Evolutionary conservation across 2,888 invertebrate genomes (phyloP), one percentile per base, ranked within the genome.

Genomic region (Campoplex nolae): DNA sequence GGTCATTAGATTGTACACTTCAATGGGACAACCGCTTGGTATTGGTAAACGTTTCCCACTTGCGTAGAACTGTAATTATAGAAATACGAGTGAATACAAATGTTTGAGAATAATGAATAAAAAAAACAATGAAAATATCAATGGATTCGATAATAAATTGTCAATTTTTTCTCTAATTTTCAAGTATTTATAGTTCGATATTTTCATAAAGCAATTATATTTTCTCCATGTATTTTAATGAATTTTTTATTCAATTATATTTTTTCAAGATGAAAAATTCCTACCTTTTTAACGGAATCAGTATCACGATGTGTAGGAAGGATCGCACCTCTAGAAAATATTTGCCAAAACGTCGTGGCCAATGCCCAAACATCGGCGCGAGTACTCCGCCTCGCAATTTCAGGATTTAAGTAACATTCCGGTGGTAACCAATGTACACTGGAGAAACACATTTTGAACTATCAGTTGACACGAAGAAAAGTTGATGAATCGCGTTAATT

Each of bases 391-490:
- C 96, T 96, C 18, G 97, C 97, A 89, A 95, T 95, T 91, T 96
- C 96, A 92, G 97, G 95, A 93, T 97, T 97, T 0, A 95, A 93
- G 93, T 97, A 97, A 92, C 97, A 97, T 93, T 98, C 98, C 13
- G 97, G 96, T 0, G 99, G 98, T 92, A 98, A 96, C 98, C 98
- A 99, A 89, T 98, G 98, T 3, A 98, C 96, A 91, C 98, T 98
- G 92, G n/a, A 92, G 90, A 85, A 76, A 82, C 65, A 7, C 56
- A 76, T 67, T 80, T 67, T 2, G 23, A 58, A 75, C 56, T 76
- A 48, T 81, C 83, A 32, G 32, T 87, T 67, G 13, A 58, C 71
- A n/a, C 51, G 42, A 76, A 45, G 48, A 67, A 23, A 9, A 54
- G 76, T 32, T 45, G 23, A 23, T 23, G 13, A 45, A 18, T n/a